Evolutionary conservation across 2,797 vertebrate genomes (phyloP).

Genomic region (Takifugu rubripes): DNA sequence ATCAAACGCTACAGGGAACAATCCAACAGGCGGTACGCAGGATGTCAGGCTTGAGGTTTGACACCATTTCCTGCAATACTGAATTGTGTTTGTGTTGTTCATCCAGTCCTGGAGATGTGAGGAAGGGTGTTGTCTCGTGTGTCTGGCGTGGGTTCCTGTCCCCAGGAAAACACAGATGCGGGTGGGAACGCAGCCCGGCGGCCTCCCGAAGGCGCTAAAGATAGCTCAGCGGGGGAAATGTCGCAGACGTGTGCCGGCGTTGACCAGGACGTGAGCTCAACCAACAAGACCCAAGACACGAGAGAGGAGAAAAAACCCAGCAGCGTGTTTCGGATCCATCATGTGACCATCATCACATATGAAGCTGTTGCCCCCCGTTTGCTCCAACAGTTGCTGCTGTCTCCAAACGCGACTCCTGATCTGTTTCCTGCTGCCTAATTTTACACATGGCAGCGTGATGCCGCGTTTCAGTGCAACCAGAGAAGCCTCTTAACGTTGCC

Average conservation of each 20-base stretch:
- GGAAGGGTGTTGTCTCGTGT: conserved; percentile 54
- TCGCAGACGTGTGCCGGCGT: conserved; percentile 38
- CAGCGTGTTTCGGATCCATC: no score
- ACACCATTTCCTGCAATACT: conserved; percentile 25
- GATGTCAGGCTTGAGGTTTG: conserved; percentile 34
- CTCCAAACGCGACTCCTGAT: no score
- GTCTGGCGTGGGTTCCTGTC: conserved; percentile 45
- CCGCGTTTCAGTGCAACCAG: no score
- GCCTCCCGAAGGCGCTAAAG: conserved; percentile 31
- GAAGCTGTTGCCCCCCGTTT: no score
- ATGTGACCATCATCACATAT: no score
- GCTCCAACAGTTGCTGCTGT: no score
- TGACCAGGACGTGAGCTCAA: conserved; percentile 5
- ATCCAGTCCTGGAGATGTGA: conserved; percentile 29
- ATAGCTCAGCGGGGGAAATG: conserved; percentile 48
- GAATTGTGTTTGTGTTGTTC: conserved; percentile 34
- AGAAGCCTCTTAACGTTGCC: no score
- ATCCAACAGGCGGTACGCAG: conserved; percentile 33
- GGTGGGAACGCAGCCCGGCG: conserved; percentile 14
- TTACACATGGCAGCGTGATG: no score
- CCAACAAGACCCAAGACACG: conserved; percentile 9
- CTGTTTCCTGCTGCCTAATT: no score
- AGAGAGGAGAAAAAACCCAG: conserved; percentile 4
- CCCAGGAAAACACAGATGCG: conserved; percentile 17
- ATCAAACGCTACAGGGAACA: conserved; percentile 23